Percentiles rank a stretch among this genome's conserved stretches.
phyloP scores from a whole-genome alignment of 2,888 invertebrate genomes.

The Leucophora obtusa region DNA sequence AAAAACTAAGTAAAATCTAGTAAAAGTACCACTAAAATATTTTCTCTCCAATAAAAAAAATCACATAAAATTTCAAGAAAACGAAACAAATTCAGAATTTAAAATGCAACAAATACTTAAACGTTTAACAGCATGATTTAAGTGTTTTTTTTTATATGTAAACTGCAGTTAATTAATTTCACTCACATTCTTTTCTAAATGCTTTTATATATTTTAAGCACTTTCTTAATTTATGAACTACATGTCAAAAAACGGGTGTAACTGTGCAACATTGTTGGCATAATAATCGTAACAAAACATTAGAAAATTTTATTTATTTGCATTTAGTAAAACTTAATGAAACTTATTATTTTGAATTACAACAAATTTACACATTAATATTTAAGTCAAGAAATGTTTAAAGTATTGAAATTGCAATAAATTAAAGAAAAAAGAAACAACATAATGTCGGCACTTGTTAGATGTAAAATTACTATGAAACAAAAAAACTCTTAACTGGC shows the following conservation, averaged over 20 bases:
- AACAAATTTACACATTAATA: neutral
- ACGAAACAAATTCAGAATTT: too few species aligned
- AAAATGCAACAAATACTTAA: too few species aligned
- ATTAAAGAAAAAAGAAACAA: neutral
- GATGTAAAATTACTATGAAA: neutral
- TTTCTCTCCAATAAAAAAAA: too few species aligned
- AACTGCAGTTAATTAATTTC: neutral
- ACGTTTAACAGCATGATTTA: neutral
- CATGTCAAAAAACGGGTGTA: constrained; percentile 50
- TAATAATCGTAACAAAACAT: constrained; percentile 19
- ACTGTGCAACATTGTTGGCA: constrained; percentile 42
- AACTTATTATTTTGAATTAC: neutral
- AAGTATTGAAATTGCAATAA: neutral
- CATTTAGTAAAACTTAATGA: constrained; percentile 4
- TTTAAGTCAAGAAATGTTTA: neutral
- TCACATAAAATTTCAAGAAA: too few species aligned
- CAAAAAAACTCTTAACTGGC: neutral
- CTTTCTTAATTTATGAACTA: neutral
- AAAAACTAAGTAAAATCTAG: too few species aligned
- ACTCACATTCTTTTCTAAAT: neutral
- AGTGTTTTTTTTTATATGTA: neutral
- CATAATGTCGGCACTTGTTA: constrained; percentile 27
- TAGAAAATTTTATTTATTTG: neutral
- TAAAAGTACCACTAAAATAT: too few species aligned
- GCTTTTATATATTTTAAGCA: neutral